Evolutionary conservation across 2,888 invertebrate species (phyloP).

Genomic region (Hydraecia micacea): DNA sequence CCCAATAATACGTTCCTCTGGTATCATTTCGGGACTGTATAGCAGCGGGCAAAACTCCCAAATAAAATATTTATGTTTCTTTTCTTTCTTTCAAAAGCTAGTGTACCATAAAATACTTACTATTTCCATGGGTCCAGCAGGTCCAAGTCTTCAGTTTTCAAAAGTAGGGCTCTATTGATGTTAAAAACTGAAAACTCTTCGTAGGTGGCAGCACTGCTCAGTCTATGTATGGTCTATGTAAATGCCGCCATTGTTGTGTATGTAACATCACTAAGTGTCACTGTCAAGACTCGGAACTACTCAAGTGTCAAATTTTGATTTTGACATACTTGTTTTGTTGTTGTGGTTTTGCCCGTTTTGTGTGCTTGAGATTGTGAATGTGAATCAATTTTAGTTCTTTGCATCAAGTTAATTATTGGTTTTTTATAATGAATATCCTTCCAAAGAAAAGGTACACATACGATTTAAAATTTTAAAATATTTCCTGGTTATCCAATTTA

Average conservation of each 20-base stretch:
- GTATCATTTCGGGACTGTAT: not conserved
- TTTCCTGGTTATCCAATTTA: not conserved
- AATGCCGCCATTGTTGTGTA: not conserved
- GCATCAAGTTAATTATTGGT: not conserved
- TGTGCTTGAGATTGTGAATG: not conserved
- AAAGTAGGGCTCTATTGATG: not conserved
- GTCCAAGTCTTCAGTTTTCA: not conserved
- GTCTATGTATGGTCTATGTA: no score
- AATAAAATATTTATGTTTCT: no score
- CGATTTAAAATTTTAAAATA: not conserved
- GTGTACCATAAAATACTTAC: not conserved
- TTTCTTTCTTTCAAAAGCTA: not conserved
- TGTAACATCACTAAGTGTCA: constrained; percentile 6
- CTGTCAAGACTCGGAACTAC: not conserved
- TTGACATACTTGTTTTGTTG: not conserved
- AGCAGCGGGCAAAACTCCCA: not conserved
- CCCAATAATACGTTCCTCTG: not conserved
- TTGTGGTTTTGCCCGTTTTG: not conserved
- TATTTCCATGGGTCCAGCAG: not conserved
- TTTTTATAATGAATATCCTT: constrained; percentile 91
- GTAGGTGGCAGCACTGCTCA: not conserved
- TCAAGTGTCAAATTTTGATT: not conserved
- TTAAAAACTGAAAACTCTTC: not conserved
- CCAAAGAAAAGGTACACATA: constrained; percentile 91
- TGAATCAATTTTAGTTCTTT: not conserved